Percentiles rank a stretch among this genome's conserved stretches.
These are phyloP conservation scores for Puma concolor DNA, from an alignment of 2,113 vertebrate species.

Conservation along the genomic window DNA sequence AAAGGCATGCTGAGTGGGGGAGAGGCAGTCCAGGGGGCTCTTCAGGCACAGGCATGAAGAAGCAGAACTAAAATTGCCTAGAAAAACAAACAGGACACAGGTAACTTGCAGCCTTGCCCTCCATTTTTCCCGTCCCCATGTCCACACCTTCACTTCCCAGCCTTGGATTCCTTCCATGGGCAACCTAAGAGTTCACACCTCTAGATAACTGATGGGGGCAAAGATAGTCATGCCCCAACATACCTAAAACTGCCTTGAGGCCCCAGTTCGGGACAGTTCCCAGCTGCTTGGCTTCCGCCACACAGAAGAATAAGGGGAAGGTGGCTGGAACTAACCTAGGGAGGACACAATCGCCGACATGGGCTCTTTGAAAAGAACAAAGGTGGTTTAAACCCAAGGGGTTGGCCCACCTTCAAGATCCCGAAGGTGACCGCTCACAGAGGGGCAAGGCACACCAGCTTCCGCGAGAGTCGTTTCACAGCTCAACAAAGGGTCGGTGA, in stretches of 20 bases:
- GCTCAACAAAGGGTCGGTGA: rapidly evolving
- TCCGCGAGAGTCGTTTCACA: neutral
- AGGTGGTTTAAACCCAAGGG: neutral
- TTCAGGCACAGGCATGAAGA: neutral
- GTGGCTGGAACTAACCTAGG: neutral
- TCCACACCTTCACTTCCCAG: neutral
- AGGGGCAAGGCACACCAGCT: rapidly evolving
- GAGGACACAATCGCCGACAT: rapidly evolving
- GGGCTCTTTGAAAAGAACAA: neutral
- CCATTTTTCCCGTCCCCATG: rapidly evolving
- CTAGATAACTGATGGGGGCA: neutral
- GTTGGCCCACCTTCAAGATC: neutral
- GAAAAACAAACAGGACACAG: neutral
- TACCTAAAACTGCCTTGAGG: neutral
- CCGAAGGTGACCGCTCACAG: neutral
- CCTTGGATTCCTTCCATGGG: neutral
- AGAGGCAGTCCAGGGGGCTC: rapidly evolving
- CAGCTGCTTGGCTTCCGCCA: neutral
- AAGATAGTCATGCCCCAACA: neutral
- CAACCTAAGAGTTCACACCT: neutral
- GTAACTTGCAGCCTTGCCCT: neutral
- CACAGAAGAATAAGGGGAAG: neutral
- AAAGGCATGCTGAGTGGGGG: neutral
- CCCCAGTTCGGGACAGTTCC: neutral
- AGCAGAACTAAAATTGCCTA: neutral